A percentile compares a stretch with the other conserved stretches of the same genome.
phyloP scores from a whole-genome alignment of 2,888 invertebrate species.

The Andrena praecox region DNA sequence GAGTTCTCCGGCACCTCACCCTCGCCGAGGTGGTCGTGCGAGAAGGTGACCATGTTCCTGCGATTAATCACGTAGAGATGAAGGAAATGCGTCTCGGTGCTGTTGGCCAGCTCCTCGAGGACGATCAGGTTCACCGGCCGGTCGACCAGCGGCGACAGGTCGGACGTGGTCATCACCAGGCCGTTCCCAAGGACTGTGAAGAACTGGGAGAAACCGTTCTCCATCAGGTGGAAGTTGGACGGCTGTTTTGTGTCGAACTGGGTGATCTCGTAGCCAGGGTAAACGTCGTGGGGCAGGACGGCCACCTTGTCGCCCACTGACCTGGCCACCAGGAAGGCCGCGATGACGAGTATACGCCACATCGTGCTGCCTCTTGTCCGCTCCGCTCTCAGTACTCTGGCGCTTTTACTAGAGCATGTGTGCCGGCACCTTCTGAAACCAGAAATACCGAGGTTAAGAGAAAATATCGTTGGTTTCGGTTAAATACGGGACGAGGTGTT shows the following conservation, averaged over 20 bases:
- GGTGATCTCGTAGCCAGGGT: slow-evolving; percentile 95
- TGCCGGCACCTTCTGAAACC: slow-evolving; percentile 66
- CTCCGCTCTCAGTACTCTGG: slow-evolving; percentile 47
- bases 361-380: slow-evolving; percentile 74
- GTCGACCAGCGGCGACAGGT: slow-evolving; percentile 92
- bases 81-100: slow-evolving; percentile 92
- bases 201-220: slow-evolving; percentile 93
- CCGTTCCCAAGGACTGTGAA: slow-evolving; percentile 95
- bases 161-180: slow-evolving; percentile 95
- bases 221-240: slow-evolving; percentile 89
- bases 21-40: slow-evolving; percentile 87
- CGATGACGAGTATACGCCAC: slow-evolving; percentile 77
- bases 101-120: slow-evolving; percentile 92
- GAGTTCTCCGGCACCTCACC: slow-evolving; percentile 93
- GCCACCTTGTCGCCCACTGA: slow-evolving; percentile 79
- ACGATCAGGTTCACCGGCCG: slow-evolving; percentile 93
- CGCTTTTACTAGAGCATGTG: slow-evolving; percentile 81
- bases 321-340: slow-evolving; percentile 71
- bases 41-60: slow-evolving; percentile 92
- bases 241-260: slow-evolving; percentile 86
- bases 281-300: slow-evolving; percentile 95
- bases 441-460: background rate
- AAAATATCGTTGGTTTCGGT: background rate
- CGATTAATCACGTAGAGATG: slow-evolving; percentile 94
- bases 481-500: no score